These are phyloP conservation scores for Philonicus albiceps DNA, from an alignment of 2,888 invertebrate species.

Conservation along the genomic window DNA sequence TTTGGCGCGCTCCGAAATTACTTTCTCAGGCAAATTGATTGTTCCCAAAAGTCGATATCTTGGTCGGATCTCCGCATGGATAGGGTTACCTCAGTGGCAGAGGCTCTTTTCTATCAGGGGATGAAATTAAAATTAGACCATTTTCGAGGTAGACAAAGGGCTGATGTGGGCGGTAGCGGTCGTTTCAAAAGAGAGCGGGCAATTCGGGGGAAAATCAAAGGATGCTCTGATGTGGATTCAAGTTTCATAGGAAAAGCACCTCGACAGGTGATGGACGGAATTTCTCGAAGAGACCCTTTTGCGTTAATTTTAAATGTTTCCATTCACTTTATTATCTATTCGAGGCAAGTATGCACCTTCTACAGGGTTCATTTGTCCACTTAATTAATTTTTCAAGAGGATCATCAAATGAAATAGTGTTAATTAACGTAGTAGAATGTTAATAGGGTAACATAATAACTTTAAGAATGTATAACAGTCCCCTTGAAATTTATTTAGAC, in stretches of 20 bases:
- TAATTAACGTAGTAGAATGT: not conserved
- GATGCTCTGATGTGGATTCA: not conserved
- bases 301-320: not conserved
- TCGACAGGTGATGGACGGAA: not conserved
- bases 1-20: conserved; percentile 16
- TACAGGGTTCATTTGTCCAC: not conserved
- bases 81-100: not conserved
- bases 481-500: too few relatives aligned
- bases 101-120: conserved; percentile 8
- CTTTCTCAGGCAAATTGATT: conserved; percentile 41
- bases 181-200: not conserved
- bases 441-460: too few relatives aligned
- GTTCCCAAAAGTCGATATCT: conserved; percentile 35
- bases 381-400: not conserved
- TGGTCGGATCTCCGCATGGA: not conserved
- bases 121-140: conserved; percentile 14
- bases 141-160: not conserved
- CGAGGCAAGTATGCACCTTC: not conserved
- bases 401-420: not conserved
- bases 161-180: not conserved
- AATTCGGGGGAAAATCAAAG: not conserved
- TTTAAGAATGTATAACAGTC: too few relatives aligned
- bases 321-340: not conserved
- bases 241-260: not conserved
- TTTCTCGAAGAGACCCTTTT: not conserved